These are phyloP conservation scores for Agelastica alni DNA, from an alignment of 2,888 invertebrate species.

Conservation along the genomic window DNA sequence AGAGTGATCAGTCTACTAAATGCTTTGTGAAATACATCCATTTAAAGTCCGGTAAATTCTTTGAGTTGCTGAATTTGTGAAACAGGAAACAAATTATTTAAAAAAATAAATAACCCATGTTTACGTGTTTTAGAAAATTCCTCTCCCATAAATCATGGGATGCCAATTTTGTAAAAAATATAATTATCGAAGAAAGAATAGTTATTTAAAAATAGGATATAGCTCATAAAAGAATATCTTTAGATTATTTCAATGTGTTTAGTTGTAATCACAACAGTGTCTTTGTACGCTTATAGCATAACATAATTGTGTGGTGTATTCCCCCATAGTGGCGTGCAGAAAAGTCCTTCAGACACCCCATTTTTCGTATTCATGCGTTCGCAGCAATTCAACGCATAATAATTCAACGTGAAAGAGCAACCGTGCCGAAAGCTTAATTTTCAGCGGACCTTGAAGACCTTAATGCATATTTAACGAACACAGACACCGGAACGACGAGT, in stretches of 20 bases:
- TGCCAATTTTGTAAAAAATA: too few species aligned
- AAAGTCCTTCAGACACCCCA: conserved; percentile 6
- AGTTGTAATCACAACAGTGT: neutral
- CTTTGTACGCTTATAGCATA: neutral
- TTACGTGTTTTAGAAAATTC: too few species aligned
- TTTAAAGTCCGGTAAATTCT: too few species aligned
- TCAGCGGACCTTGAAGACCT: conserved; percentile 1
- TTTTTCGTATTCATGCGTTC: too few species aligned
- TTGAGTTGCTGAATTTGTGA: too few species aligned
- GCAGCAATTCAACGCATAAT: neutral
- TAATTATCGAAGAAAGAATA: neutral
- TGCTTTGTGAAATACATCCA: too few species aligned
- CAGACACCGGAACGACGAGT: neutral
- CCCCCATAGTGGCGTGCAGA: too few species aligned
- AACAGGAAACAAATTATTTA: too few species aligned
- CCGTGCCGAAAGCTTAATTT: neutral
- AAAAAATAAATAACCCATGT: too few species aligned
- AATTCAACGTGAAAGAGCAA: neutral
- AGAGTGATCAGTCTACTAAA: too few species aligned
- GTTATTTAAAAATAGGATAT: neutral
- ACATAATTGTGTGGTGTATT: neutral
- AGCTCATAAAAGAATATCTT: neutral
- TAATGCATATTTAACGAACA: neutral
- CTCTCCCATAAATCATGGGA: too few species aligned
- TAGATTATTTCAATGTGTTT: neutral